phyloP scores from a whole-genome alignment of 2,113 vertebrate species.

The Serilophus lunatus region DNA sequence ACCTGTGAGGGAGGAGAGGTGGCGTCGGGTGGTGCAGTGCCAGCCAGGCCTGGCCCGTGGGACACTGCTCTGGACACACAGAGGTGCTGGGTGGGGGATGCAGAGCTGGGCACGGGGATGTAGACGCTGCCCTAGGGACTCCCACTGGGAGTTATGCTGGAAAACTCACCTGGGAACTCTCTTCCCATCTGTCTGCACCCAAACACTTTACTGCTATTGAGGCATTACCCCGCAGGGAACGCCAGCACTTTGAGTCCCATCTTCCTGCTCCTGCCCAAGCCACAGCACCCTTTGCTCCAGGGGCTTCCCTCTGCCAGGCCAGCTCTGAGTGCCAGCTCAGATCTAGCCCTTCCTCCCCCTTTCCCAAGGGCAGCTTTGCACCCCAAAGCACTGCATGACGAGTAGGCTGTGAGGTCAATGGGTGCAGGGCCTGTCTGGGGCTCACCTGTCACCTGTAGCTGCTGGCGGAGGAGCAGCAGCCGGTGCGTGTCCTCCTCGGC shows the following conservation, averaged over 20 bases:
- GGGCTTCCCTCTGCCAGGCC: not conserved
- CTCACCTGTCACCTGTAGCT: slow-evolving; percentile 91
- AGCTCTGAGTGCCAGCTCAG: not conserved
- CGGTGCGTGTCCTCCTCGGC: slow-evolving; percentile 86
- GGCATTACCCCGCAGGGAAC: not conserved
- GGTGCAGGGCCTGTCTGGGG: rapidly evolving
- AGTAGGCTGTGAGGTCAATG: rapidly evolving
- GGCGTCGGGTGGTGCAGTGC: rapidly evolving
- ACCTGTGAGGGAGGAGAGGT: slow-evolving; percentile 55
- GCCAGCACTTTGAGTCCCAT: not conserved
- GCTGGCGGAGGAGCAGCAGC: slow-evolving; percentile 84
- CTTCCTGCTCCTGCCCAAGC: not conserved
- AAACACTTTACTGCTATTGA: not conserved
- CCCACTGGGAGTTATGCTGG: rapidly evolving
- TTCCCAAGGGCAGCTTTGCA: not conserved
- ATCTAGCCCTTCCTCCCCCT: not conserved
- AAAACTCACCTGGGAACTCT: not conserved
- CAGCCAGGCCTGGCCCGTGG: too few species aligned
- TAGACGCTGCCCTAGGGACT: rapidly evolving
- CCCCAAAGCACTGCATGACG: rapidly evolving
- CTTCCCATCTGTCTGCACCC: not conserved
- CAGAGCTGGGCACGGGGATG: rapidly evolving
- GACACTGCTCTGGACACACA: rapidly evolving
- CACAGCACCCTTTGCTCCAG: not conserved
- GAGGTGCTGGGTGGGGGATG: not conserved